phyloP scores from a whole-genome alignment of 2,888 invertebrate species.

The Drosophila phalerata region DNA sequence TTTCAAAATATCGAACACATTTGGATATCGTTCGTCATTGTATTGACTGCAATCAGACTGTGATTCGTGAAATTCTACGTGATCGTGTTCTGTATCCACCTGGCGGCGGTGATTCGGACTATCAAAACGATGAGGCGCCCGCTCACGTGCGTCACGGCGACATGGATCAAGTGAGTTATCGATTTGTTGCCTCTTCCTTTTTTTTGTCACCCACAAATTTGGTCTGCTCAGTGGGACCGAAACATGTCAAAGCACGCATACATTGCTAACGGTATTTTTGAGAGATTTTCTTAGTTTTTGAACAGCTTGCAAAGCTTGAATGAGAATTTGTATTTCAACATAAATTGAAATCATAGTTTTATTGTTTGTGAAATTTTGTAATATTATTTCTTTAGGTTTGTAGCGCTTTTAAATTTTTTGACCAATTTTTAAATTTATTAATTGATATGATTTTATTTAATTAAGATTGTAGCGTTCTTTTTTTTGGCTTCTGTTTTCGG shows the following conservation, averaged over 20 bases:
- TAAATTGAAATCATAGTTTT: too few species aligned
- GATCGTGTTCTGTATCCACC: slow-evolving; percentile 88
- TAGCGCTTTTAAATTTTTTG: too few species aligned
- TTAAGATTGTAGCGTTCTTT: too few species aligned
- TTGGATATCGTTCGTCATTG: slow-evolving; percentile 91
- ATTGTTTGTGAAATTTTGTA: too few species aligned
- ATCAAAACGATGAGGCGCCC: slow-evolving; percentile 57
- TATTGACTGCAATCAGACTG: slow-evolving; percentile 88
- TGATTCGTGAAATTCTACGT: slow-evolving; percentile 86
- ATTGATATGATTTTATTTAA: too few species aligned
- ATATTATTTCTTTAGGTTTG: too few species aligned
- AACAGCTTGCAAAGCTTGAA: too few species aligned
- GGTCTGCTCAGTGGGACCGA: background rate
- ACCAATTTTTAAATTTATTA: too few species aligned
- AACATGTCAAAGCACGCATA: background rate
- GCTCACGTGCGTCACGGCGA: slow-evolving; percentile 82
- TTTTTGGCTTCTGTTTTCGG: too few species aligned
- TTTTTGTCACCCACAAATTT: background rate
- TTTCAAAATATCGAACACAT: slow-evolving; percentile 91
- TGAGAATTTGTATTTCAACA: too few species aligned
- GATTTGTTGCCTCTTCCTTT: background rate
- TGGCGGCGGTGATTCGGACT: slow-evolving; percentile 81
- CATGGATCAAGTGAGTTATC: slow-evolving; percentile 83
- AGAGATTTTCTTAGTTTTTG: too few species aligned
- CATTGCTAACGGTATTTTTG: background rate